Conservation (phyloP, 2,113 vertebrate species). For the Willisornis vidua region DNA sequence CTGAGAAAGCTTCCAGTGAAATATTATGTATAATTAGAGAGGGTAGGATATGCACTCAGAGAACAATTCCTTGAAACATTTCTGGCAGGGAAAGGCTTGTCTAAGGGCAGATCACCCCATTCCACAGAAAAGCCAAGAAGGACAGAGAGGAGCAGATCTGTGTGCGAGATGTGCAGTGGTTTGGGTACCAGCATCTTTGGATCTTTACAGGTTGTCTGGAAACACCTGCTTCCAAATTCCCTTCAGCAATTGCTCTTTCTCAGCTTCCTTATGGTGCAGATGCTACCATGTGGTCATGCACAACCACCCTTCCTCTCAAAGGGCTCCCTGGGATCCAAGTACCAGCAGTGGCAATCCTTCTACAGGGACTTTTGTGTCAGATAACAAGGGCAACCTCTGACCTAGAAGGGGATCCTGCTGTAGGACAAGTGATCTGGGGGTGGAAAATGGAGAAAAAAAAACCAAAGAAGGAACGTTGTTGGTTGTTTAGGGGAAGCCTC, state of each 20-base stretch:
- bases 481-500: neutral
- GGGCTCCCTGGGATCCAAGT: neutral
- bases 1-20: constrained; percentile 62
- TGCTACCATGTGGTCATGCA: neutral
- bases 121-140: neutral
- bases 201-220: neutral
- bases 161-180: accelerated
- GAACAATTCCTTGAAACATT: constrained; percentile 7
- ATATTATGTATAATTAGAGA: constrained; percentile 66
- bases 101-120: neutral
- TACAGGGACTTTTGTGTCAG: neutral
- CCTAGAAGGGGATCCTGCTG: neutral
- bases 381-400: neutral
- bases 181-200: neutral
- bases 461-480: neutral
- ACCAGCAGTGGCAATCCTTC: neutral
- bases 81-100: neutral
- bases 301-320: neutral
- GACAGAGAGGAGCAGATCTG: neutral
- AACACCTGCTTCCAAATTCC: neutral
- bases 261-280: neutral
- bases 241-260: neutral
- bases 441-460: neutral
- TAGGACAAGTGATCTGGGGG: neutral
- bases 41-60: constrained; percentile 29